Evolutionary conservation across 2,888 invertebrate genomes (phyloP).

Genomic region (Dryococelus australis): DNA sequence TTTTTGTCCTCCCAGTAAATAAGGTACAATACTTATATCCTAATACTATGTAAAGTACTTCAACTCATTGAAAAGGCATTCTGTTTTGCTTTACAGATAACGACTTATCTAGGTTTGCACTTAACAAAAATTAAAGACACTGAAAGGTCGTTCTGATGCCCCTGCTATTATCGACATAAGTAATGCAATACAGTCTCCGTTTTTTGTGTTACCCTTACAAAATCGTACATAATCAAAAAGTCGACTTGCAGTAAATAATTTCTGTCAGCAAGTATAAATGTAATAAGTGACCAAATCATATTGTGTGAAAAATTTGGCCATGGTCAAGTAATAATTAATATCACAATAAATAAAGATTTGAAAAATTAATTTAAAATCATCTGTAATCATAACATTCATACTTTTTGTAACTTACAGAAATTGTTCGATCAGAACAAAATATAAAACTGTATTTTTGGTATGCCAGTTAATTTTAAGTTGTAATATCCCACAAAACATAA

Average conservation of each 20-base stretch:
- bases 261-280: neutral
- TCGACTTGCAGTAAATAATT: neutral
- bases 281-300: neutral
- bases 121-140: neutral
- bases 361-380: neutral
- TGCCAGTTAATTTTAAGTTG: neutral
- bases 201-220: neutral
- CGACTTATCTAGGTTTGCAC: too few species aligned
- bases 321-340: neutral
- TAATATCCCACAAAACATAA: neutral
- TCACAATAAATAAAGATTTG: neutral
- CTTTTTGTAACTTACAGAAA: neutral
- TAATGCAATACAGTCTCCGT: neutral
- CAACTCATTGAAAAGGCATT: neutral
- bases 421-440: neutral
- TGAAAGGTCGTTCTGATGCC: neutral
- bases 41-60: neutral
- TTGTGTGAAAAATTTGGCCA: neutral
- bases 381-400: neutral
- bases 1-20: neutral
- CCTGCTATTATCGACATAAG: neutral
- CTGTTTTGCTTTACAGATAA: neutral
- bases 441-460: neutral
- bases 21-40: neutral
- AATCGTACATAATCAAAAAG: neutral